Evolutionary conservation across 2,113 vertebrate species (phyloP).

Genomic region (Ptyas mucosa): DNA sequence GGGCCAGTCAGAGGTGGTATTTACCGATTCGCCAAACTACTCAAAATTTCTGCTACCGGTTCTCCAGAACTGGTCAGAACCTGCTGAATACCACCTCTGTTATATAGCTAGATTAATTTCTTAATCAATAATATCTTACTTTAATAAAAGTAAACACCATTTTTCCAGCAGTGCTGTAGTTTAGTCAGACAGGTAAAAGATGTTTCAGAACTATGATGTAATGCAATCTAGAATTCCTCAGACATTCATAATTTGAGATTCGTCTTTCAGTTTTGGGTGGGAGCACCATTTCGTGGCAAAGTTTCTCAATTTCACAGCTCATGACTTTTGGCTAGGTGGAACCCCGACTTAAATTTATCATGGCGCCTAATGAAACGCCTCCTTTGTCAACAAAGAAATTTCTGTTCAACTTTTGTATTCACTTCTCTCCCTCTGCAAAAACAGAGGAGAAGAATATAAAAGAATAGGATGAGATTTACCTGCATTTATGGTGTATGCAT

Average conservation of each 20-base stretch:
- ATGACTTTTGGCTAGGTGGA: constrained; percentile 17
- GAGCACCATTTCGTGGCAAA: constrained; percentile 47
- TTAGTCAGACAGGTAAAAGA: background rate
- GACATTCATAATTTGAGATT: background rate
- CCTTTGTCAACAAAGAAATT: constrained; percentile 50
- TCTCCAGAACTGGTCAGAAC: too few species aligned
- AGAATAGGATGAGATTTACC: background rate
- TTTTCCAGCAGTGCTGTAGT: background rate
- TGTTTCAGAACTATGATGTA: background rate
- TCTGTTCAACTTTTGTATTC: constrained; percentile 12
- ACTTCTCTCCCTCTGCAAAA: background rate
- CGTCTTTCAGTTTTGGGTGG: background rate
- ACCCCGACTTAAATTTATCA: constrained; percentile 32
- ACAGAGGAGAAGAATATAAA: background rate
- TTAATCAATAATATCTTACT: background rate
- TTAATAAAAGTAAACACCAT: background rate
- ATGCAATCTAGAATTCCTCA: background rate
- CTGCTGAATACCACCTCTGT: too few species aligned
- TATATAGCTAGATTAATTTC: background rate
- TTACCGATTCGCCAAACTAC: too few species aligned
- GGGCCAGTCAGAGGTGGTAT: too few species aligned
- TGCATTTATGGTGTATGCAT: background rate
- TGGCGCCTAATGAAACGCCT: constrained; percentile 36
- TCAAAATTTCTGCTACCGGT: too few species aligned
- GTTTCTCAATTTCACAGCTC: constrained; percentile 3